These are phyloP conservation scores for Solenopsis fugax DNA, from an alignment of 1,140 invertebrate genomes.

Conservation along the genomic window DNA sequence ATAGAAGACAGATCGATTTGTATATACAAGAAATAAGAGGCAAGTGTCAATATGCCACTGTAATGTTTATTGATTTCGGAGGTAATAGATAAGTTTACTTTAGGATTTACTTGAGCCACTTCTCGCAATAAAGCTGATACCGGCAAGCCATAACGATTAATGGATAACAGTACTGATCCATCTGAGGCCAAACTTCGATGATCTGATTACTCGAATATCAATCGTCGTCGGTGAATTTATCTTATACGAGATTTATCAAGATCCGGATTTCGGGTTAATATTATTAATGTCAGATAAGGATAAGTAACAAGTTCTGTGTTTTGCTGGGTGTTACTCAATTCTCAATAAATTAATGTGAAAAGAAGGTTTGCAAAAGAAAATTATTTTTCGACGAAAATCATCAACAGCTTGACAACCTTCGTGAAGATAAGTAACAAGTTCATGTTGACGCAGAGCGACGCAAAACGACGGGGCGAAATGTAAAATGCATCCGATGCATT, in stretches of 20 bases:
- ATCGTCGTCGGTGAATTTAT: background rate
- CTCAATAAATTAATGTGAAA: background rate
- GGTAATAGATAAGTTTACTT: slow-evolving; percentile 11
- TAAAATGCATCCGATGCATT: slow-evolving; percentile 2
- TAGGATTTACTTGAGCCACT: slow-evolving; percentile 25
- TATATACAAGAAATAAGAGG: background rate
- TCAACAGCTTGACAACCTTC: background rate
- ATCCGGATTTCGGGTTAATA: background rate
- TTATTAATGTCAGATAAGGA: background rate
- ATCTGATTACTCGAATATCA: background rate
- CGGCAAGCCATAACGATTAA: background rate
- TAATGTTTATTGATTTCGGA: slow-evolving; percentile 26
- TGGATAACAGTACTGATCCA: slow-evolving; percentile 26
- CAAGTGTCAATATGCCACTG: background rate
- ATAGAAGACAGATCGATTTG: background rate
- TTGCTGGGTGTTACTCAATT: background rate
- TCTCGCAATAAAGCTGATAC: background rate
- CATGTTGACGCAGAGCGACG: background rate
- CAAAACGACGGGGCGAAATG: background rate
- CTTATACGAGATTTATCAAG: slow-evolving; percentile 3
- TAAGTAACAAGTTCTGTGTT: background rate
- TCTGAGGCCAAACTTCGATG: slow-evolving; percentile 14
- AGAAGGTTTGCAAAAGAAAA: background rate
- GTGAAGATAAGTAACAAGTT: background rate
- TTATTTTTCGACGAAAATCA: background rate